Percentiles rank a stretch among this genome's conserved stretches.
Conservation (phyloP, 2,888 invertebrate species). For the Lydus trimaculatus region DNA sequence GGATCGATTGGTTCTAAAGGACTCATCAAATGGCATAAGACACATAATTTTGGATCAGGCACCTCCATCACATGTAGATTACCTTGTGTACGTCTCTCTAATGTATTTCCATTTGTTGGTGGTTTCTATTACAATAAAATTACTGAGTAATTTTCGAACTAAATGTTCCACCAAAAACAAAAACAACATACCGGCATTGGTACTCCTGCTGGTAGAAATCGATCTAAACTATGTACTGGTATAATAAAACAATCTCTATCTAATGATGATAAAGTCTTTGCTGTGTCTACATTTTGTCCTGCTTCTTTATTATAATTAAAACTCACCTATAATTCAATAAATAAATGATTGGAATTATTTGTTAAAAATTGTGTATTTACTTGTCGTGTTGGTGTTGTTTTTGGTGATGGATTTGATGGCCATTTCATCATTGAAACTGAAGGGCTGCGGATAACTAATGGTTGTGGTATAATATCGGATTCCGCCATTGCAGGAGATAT, state of each 20-base stretch:
- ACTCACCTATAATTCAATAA: constrained; percentile 45
- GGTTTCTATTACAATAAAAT: too few species aligned
- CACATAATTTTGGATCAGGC: constrained; percentile 88
- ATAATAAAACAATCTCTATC: constrained; percentile 94
- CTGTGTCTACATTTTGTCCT: constrained; percentile 40
- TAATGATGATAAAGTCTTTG: constrained; percentile 79
- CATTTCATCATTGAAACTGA: constrained; percentile 68
- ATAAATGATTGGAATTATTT: background rate
- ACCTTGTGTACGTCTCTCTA: constrained; percentile 52
- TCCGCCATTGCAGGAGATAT: constrained; percentile 67
- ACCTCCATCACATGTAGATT: constrained; percentile 64
- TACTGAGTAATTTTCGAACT: too few species aligned
- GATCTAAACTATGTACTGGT: constrained; percentile 85
- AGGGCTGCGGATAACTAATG: constrained; percentile 73
- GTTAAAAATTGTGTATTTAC: constrained; percentile 45
- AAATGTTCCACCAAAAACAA: background rate
- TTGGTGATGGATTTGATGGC: constrained; percentile 61
- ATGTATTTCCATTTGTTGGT: constrained; percentile 46
- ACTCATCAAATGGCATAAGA: constrained; percentile 89
- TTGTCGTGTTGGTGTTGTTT: constrained; percentile 60
- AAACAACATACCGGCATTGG: constrained; percentile 69
- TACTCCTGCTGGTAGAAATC: constrained; percentile 89
- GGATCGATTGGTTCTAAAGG: constrained; percentile 87
- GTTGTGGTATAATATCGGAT: constrained; percentile 75
- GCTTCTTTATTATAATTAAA: constrained; percentile 52